phyloP scores from a whole-genome alignment of 2,888 invertebrate genomes.

The Megastigmus dorsalis region DNA sequence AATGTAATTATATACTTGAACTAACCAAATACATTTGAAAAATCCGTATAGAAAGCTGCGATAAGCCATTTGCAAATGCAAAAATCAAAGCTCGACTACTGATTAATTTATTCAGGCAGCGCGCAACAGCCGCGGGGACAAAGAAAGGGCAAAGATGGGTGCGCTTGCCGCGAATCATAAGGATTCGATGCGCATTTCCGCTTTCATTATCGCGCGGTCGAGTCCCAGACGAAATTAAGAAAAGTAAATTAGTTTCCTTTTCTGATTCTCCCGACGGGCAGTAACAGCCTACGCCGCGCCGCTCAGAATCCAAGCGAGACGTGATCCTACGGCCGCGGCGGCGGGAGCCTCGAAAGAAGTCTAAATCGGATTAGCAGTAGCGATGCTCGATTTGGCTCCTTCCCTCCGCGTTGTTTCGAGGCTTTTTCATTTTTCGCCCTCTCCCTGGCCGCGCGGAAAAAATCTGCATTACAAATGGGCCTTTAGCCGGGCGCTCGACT shows the following conservation, averaged over 20 bases:
- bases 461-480: constrained; percentile 68
- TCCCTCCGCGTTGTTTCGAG: neutral
- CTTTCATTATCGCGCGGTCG: constrained; percentile 44
- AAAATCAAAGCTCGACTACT: too few species aligned
- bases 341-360: neutral
- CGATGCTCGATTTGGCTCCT: neutral
- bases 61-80: too few species aligned
- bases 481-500: constrained; percentile 28
- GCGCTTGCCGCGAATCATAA: constrained; percentile 26
- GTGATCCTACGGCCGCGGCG: neutral
- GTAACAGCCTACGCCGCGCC: neutral
- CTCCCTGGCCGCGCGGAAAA: constrained; percentile 33
- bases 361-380: constrained; percentile 7
- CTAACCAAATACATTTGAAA: too few species aligned
- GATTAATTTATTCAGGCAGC: neutral
- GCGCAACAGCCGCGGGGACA: neutral
- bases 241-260: constrained; percentile 59
- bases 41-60: too few species aligned
- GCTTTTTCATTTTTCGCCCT: constrained; percentile 63
- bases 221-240: constrained; percentile 57
- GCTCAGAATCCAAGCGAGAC: neutral
- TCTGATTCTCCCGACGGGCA: neutral
- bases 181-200: constrained; percentile 41
- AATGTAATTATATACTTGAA: too few species aligned
- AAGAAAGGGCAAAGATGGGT: neutral